Base-by-base conservation (phyloP, 1,140 invertebrate species). In the Drosophila repleta region DNA sequence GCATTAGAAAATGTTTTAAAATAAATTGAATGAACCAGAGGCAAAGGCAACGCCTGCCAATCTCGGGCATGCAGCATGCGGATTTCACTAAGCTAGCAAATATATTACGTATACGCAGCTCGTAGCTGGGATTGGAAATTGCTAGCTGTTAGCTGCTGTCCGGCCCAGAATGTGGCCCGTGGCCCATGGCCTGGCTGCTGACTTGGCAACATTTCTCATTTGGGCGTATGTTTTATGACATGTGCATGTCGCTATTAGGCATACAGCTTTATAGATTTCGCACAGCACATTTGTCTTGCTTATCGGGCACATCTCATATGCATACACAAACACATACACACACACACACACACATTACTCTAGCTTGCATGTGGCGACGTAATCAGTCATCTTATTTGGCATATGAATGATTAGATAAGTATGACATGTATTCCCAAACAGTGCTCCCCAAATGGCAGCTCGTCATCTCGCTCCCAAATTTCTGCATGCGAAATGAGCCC, bases 1-100 rank as follows among this genome's bases (percentile, higher is more conserved):
- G 82, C 82, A 85, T 82, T 88, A 72, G 83, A 87, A 87, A 87
- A 88, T 88, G 70, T 76, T 76, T 79, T 88, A 88, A 82, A 79
- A 87, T 88, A 87, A 87, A 87, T 87, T 87, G 87, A 87, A 87
- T 87, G 82, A 87, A 81, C 66, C 83, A 68, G 75, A 74, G 52
- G 55, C 53, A 68, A 78, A 74, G 52, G 55, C 53, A 48, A 62
- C 21, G 52, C n/a, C 76, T 76, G 78, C 53, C 77, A 81, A 81
- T 87, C 74, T 81, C 53, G 73, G 66, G 76, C 64, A 69, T 71
- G 58, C 61, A 65, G 76, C 55, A 45, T 67, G 55, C 53, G 48
- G 49, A 64, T 61, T 69, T 60, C 17, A 62, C 63, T 71, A 74
- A 85, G 74, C 82, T 49, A 45, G 39, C 69, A 61, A 32, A 85